Conservation (phyloP, 1,140 invertebrate species). For the Aphis gossypii region DNA sequence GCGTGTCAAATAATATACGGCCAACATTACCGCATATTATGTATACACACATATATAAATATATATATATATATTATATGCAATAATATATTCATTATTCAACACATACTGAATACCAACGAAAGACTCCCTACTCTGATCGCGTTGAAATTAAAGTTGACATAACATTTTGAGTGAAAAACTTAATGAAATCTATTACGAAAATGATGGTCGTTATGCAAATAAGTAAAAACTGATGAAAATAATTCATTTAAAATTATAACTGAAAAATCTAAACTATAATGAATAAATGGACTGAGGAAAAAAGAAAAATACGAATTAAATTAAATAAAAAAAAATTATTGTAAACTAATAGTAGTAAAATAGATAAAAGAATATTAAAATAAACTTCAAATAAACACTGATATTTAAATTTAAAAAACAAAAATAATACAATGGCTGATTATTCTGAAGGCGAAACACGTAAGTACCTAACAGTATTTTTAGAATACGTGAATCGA, state of each 20-base stretch:
- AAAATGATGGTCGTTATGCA: not conserved
- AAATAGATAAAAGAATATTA: not conserved
- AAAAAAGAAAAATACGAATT: too few species aligned
- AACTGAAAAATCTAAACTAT: not conserved
- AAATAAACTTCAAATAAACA: not conserved
- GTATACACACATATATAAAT: not conserved
- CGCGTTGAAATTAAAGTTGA: not conserved
- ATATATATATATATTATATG: not conserved
- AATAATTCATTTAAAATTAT: not conserved
- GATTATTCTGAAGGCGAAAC: not conserved
- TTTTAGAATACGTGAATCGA: not conserved
- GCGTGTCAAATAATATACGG: slow-evolving; percentile 12
- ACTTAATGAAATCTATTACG: not conserved
- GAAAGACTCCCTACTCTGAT: not conserved
- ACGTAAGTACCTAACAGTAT: not conserved
- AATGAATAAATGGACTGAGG: not conserved
- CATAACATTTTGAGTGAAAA: not conserved
- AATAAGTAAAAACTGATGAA: not conserved
- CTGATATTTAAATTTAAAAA: not conserved
- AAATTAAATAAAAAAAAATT: too few species aligned
- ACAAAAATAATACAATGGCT: not conserved
- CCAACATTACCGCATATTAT: not conserved
- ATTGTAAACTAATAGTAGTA: not conserved
- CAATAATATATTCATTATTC: slow-evolving; percentile 11
- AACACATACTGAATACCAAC: not conserved